Evolutionary conservation across 2,113 vertebrate genomes (phyloP).

Genomic region (Bothrops jararaca): DNA sequence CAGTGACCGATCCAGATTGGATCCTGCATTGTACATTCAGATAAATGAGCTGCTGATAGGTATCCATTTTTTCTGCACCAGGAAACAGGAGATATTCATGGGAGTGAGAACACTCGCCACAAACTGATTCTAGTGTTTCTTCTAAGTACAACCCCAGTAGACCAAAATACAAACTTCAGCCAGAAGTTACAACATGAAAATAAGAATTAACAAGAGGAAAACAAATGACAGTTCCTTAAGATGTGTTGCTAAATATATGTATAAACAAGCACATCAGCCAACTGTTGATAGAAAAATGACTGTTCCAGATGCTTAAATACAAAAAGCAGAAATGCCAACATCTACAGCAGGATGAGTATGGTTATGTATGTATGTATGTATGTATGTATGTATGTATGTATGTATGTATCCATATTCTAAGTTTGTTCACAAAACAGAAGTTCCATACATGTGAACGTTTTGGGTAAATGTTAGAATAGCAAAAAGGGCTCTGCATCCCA

Average conservation of each 20-base stretch:
- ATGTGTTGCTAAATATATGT: not conserved
- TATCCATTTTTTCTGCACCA: not conserved
- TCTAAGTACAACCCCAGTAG: not conserved
- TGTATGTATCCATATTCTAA: not conserved
- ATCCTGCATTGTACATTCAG: not conserved
- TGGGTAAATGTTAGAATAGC: not conserved
- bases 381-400: not conserved
- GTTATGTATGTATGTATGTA: not conserved
- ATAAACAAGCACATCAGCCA: conserved; percentile 22
- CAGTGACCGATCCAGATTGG: not conserved
- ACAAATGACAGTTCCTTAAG: not conserved
- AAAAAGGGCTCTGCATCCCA: not conserved
- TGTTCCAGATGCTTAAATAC: not conserved
- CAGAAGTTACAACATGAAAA: not conserved
- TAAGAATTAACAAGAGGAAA: not conserved
- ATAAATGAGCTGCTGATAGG: not conserved
- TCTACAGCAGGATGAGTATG: not conserved
- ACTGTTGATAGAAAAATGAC: not conserved
- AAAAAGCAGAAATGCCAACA: not conserved
- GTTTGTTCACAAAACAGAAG: not conserved
- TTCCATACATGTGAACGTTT: not conserved
- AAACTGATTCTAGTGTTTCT: not conserved
- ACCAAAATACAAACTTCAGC: not conserved
- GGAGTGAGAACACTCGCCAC: not conserved
- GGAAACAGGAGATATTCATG: not conserved